Evolutionary conservation across 2,888 invertebrate species (phyloP), one percentile per base, ranked within the genome.

Genomic region (Aporophyla lueneburgensis): DNA sequence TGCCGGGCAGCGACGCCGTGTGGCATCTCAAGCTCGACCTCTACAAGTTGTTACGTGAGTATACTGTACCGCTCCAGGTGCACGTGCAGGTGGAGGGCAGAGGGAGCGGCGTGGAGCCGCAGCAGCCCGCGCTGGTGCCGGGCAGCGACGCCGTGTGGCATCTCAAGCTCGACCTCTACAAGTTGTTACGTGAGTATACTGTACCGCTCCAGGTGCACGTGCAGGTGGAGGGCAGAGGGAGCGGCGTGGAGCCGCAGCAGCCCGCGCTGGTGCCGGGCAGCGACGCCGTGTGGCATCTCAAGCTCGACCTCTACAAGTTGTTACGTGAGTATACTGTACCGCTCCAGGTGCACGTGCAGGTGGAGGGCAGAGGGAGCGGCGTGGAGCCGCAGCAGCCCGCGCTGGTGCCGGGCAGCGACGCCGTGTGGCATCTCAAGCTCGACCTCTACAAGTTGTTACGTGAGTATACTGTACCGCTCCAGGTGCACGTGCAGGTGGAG

Each of bases 21-120:
- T 99, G 99, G 99, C 98, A 98, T 88, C 97, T 98, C 78, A 97
- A 98, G 91, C 96, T 99, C 16, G 99, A 99, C 94, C 96, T 99
- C 12, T 96, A 95, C 86, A 95, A 96, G 80, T 84, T 96, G 87
- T 92, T 98, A n/a, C n/a, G n/a, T n/a, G n/a, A n/a, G n/a, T n/a
- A n/a, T n/a, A n/a, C n/a, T n/a, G 97, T 98, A 65, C 93, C 97
- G 1, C 97, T 99, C 96, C 97, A 97, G 86, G 97, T 99, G 21
- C 95, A 96, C 21, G 97, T 98, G 56, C 84, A 91, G 78, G 90
- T 95, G 89, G 96, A 96, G 81, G 98, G 98, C 0, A 97, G 98
- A 4, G 97, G 98, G 5, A 97, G 97, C 1, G 97, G 97, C 16
- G 94, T 98, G 73, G 97, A 98, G 1, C 92, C 97, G 0, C 95